These are phyloP conservation scores for Phoebastria nigripes DNA, from an alignment of 2,797 vertebrate genomes.

Conservation along the genomic window DNA sequence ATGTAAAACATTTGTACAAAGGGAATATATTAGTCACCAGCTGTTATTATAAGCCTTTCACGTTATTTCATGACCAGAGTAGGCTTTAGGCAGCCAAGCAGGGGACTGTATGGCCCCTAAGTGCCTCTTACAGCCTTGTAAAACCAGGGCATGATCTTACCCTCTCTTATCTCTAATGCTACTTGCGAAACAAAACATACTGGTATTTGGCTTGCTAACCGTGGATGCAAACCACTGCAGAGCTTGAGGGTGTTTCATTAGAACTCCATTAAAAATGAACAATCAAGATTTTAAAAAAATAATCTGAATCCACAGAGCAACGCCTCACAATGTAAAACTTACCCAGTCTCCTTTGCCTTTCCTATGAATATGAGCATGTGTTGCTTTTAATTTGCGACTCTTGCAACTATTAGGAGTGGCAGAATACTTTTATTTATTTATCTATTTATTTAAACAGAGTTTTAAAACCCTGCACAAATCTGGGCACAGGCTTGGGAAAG, in stretches of 20 bases:
- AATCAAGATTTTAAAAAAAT: constrained; percentile 22
- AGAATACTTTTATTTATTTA: not conserved
- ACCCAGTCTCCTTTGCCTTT: constrained; percentile 19
- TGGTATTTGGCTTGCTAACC: not conserved
- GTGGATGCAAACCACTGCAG: not conserved
- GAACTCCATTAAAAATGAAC: constrained; percentile 45
- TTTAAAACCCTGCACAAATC: not conserved
- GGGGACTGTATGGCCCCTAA: constrained; percentile 28
- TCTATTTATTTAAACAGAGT: not conserved
- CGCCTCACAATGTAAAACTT: constrained; percentile 38
- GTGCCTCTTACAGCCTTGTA: constrained; percentile 52
- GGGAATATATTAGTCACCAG: constrained; percentile 41
- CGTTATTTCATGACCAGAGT: constrained; percentile 42
- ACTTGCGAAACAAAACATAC: not conserved
- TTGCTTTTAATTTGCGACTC: not conserved
- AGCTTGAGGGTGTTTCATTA: constrained; percentile 52
- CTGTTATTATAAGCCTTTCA: constrained; percentile 46
- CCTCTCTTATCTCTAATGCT: constrained; percentile 46
- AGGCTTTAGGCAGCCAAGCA: constrained; percentile 43
- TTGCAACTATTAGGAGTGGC: not conserved
- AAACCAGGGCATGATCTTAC: constrained; percentile 32
- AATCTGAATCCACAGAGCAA: constrained; percentile 50
- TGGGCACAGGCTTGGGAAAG: not conserved
- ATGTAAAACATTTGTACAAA: constrained; percentile 50
- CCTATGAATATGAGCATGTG: not conserved